A percentile compares a stretch with the other conserved stretches of the same genome.
Conservation (phyloP, 2,888 invertebrate species). For the Aricia artaxerxes region DNA sequence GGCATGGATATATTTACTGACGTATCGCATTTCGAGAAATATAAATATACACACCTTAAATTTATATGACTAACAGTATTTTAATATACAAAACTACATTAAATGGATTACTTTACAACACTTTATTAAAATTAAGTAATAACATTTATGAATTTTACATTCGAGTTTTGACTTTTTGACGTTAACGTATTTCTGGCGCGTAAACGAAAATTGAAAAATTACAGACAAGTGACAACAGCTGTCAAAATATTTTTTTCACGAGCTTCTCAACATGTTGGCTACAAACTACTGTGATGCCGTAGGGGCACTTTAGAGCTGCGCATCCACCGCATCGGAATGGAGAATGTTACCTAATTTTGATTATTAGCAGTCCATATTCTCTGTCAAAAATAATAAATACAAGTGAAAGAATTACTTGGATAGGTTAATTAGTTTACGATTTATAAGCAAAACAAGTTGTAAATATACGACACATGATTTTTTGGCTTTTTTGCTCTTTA, state of each 20-base stretch:
- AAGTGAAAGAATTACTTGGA: too few relatives aligned
- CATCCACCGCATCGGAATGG: too few relatives aligned
- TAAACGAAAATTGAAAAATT: constrained; percentile 35
- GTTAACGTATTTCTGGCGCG: constrained; percentile 63
- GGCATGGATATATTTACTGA: background rate
- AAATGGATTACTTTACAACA: background rate
- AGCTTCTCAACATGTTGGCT: background rate
- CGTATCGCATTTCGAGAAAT: background rate
- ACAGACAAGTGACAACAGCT: background rate
- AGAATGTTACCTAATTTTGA: too few relatives aligned
- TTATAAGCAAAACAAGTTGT: too few relatives aligned
- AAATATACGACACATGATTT: too few relatives aligned
- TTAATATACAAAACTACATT: constrained; percentile 1
- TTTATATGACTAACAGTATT: background rate
- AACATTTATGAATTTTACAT: background rate
- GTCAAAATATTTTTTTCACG: constrained; percentile 5
- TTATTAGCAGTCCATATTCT: too few relatives aligned
- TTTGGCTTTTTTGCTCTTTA: too few relatives aligned
- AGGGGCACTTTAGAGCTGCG: too few relatives aligned
- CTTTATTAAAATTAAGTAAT: background rate
- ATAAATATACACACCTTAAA: background rate
- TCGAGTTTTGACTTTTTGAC: constrained; percentile 34
- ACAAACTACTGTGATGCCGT: background rate
- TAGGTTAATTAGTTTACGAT: too few relatives aligned
- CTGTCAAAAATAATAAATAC: too few relatives aligned